phyloP scores from a whole-genome alignment of 2,888 invertebrate species.

The Epinotia demarniana region DNA sequence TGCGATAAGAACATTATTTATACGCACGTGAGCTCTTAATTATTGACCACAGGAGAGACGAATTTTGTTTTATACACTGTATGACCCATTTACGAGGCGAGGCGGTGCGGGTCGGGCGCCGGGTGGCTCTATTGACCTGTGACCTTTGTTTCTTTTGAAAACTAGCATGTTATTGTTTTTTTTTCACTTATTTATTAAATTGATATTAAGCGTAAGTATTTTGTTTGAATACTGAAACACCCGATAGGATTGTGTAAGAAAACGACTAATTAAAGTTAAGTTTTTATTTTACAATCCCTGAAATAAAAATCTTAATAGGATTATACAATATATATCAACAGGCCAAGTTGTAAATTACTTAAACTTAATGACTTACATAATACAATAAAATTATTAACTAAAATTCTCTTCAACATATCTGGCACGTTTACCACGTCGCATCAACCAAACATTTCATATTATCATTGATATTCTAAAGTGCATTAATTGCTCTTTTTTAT shows the following conservation, averaged over 20 bases:
- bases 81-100: no score
- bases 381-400: conserved; percentile 85
- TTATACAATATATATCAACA: conserved; percentile 84
- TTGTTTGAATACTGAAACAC: background rate
- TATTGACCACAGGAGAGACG: no score
- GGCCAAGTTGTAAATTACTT: conserved; percentile 85
- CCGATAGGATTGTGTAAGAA: conserved; percentile 52
- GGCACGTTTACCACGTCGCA: conserved; percentile 81
- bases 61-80: no score
- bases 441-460: conserved; percentile 77
- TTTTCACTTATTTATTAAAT: conserved; percentile 37
- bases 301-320: conserved; percentile 84
- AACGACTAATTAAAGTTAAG: conserved; percentile 67
- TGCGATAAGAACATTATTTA: no score
- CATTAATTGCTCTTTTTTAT: conserved; percentile 70
- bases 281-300: conserved; percentile 85
- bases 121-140: no score
- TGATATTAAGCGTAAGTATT: background rate
- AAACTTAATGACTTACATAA: conserved; percentile 85
- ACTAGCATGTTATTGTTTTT: conserved; percentile 14
- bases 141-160: background rate
- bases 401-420: conserved; percentile 84
- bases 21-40: no score
- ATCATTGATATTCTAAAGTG: conserved; percentile 77
- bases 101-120: no score